Evolutionary conservation across 1,140 invertebrate species (phyloP).

Genomic region (Rhizoglyphus robini): DNA sequence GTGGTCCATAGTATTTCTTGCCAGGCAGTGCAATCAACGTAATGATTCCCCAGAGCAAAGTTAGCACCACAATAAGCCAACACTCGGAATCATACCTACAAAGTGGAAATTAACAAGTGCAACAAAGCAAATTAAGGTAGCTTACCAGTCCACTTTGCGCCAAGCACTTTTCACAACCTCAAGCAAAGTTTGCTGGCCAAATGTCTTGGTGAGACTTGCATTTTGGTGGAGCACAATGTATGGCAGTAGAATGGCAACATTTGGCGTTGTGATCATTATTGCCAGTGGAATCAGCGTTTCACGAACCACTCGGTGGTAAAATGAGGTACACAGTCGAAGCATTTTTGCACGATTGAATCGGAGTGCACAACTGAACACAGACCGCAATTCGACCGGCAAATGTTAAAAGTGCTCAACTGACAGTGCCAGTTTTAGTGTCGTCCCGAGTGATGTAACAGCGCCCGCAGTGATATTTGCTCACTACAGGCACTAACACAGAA

Average conservation of each 20-base stretch:
- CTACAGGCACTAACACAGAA: too few species aligned
- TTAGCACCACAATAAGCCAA: background rate
- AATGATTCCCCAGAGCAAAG: conserved; percentile 11
- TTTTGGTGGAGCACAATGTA: conserved; percentile 16
- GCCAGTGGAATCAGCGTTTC: conserved; percentile 13
- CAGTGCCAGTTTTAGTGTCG: too few species aligned
- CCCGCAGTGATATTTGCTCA: too few species aligned
- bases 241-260: conserved; percentile 15
- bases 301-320: conserved; percentile 11
- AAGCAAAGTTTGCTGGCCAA: background rate
- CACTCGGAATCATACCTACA: background rate
- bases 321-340: too few species aligned
- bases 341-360: too few species aligned
- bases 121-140: background rate
- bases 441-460: too few species aligned
- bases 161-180: background rate
- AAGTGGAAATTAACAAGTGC: background rate
- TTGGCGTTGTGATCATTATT: conserved; percentile 5
- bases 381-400: too few species aligned
- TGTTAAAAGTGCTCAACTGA: too few species aligned
- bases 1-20: conserved; percentile 14
- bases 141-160: conserved; percentile 1
- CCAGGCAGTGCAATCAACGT: conserved; percentile 17
- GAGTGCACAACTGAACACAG: too few species aligned
- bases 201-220: background rate